phyloP scores from a whole-genome alignment of 2,113 vertebrate genomes.

The Xiphias gladius region DNA sequence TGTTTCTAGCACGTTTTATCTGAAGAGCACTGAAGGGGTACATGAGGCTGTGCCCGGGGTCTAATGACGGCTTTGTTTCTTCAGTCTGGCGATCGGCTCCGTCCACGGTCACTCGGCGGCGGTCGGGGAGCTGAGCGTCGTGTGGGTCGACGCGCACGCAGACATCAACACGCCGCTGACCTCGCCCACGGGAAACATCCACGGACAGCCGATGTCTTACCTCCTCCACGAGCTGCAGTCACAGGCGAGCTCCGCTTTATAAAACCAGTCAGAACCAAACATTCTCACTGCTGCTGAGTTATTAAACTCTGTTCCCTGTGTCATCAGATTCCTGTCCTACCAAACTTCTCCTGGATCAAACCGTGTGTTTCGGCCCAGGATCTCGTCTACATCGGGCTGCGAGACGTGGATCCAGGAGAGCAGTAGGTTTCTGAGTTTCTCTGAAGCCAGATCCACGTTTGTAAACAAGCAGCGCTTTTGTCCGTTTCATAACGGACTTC shows the following conservation, averaged over 20 bases:
- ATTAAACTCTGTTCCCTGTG: not conserved
- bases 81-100: constrained; percentile 85
- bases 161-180: constrained; percentile 87
- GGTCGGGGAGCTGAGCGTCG: constrained; percentile 73
- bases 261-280: not conserved
- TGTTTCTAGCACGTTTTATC: too few species aligned
- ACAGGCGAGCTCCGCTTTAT: constrained; percentile 58
- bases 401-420: constrained; percentile 86
- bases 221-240: constrained; percentile 81
- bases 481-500: too few species aligned
- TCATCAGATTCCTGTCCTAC: constrained; percentile 68
- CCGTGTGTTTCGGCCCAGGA: constrained; percentile 81
- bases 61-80: too few species aligned
- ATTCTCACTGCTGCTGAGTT: too few species aligned
- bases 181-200: constrained; percentile 82
- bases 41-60: too few species aligned
- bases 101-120: constrained; percentile 81
- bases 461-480: too few species aligned
- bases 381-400: constrained; percentile 84
- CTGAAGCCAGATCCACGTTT: too few species aligned
- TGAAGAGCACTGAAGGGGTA: too few species aligned
- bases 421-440: constrained; percentile 69
- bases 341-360: constrained; percentile 83
- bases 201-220: constrained; percentile 84
- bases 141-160: constrained; percentile 88